Evolutionary conservation across 1,140 invertebrate genomes (phyloP).

Genomic region (Chelonus insularis): DNA sequence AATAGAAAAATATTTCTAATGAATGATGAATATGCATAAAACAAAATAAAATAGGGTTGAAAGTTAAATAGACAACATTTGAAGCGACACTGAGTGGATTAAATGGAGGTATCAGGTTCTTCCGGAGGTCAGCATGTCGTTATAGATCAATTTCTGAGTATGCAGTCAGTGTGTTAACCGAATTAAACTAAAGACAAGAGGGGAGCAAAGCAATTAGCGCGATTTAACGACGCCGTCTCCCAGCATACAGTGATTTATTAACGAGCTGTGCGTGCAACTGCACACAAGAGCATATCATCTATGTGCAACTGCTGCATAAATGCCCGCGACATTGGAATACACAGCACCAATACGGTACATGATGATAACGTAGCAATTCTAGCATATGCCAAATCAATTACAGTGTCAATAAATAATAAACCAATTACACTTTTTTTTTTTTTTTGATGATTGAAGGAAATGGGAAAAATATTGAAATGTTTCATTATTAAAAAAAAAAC

Average conservation of each 20-base stretch:
- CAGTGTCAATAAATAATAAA: not conserved
- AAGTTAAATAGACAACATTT: too few species aligned
- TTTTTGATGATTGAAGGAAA: not conserved
- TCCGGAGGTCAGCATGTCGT: not conserved
- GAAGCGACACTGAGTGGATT: not conserved
- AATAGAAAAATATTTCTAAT: too few species aligned
- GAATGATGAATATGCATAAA: too few species aligned
- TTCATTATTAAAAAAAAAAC: too few species aligned
- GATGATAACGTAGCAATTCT: slow-evolving; percentile 11
- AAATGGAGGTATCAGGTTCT: not conserved
- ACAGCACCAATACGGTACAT: not conserved
- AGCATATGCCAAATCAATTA: slow-evolving; percentile 1
- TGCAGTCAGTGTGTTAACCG: slow-evolving; percentile 28
- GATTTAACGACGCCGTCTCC: slow-evolving; percentile 42
- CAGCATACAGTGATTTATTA: slow-evolving; percentile 20
- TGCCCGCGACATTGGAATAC: not conserved
- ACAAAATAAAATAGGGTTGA: too few species aligned
- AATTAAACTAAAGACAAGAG: slow-evolving; percentile 49
- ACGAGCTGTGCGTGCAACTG: slow-evolving; percentile 16
- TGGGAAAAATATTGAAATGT: too few species aligned
- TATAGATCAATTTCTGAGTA: not conserved
- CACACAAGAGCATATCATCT: slow-evolving; percentile 6
- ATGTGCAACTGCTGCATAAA: slow-evolving; percentile 8
- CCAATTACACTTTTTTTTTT: not conserved
- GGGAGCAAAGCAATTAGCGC: slow-evolving; percentile 46